These are phyloP conservation scores for Mastomys natalensis DNA, from an alignment of 2,113 vertebrate species.

Conservation along the genomic window DNA sequence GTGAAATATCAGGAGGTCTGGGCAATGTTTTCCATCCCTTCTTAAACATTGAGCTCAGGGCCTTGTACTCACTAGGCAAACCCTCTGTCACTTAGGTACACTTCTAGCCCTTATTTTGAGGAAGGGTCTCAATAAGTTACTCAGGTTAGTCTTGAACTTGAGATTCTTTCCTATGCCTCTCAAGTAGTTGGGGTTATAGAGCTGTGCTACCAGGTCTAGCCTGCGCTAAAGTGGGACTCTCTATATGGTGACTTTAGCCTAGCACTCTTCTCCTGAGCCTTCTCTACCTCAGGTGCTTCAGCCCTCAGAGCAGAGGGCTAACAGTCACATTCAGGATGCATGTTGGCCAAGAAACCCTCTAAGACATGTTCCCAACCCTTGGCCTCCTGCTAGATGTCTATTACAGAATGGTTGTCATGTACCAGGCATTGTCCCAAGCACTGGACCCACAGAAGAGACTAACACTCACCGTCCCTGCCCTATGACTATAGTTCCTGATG, in stretches of 20 bases:
- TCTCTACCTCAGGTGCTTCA: background rate
- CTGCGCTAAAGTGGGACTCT: constrained; percentile 75
- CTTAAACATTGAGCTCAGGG: background rate
- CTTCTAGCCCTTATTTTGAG: background rate
- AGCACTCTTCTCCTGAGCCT: background rate
- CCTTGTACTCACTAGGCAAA: background rate
- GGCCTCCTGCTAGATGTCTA: background rate
- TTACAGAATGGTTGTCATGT: background rate
- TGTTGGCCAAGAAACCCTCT: background rate
- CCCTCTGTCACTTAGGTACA: background rate
- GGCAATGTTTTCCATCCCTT: background rate
- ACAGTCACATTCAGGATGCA: too few species aligned
- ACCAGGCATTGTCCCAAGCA: background rate
- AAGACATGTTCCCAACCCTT: background rate
- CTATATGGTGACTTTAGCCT: background rate
- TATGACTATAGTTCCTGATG: background rate
- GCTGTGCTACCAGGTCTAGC: background rate
- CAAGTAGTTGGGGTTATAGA: background rate
- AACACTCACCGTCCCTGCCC: background rate
- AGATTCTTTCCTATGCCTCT: background rate
- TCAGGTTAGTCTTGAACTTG: background rate
- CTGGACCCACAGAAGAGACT: background rate
- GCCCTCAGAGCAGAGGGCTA: background rate
- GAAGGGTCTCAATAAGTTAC: background rate
- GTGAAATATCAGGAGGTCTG: background rate